phyloP scores from a whole-genome alignment of 23 tunicate species.

The Halocynthia aurantium region DNA sequence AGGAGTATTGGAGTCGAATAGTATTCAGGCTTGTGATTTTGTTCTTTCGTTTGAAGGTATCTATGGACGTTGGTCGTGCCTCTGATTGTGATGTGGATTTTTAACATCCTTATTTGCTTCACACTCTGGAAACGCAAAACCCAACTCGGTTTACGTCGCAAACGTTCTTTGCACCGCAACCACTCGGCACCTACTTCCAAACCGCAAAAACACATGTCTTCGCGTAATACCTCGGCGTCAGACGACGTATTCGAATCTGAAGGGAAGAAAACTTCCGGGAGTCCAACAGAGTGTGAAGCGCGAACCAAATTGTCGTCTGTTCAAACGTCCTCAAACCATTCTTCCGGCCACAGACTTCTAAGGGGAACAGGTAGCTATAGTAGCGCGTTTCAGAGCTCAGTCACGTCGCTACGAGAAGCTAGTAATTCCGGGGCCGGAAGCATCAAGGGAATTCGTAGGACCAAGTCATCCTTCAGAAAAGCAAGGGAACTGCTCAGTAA shows the following conservation, averaged over 20 bases:
- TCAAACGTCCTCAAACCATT: not conserved
- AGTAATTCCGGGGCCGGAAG: not conserved
- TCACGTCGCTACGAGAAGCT: not conserved
- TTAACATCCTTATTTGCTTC: constrained; percentile 61
- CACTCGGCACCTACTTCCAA: not conserved
- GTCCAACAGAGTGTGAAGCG: no score
- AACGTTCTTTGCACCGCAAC: constrained; percentile 12
- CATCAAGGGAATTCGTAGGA: constrained; percentile 27
- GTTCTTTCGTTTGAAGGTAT: constrained; percentile 44
- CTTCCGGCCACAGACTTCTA: not conserved
- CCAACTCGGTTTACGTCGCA: constrained; percentile 11
- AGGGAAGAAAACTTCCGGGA: not conserved
- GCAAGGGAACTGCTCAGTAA: constrained; percentile 55
- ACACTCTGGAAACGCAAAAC: constrained; percentile 56
- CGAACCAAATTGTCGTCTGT: constrained; percentile 1
- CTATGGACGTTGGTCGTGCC: constrained; percentile 48
- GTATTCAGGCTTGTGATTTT: not conserved
- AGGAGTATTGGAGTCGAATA: no score
- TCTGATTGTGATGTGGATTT: constrained; percentile 69
- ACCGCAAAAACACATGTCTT: not conserved
- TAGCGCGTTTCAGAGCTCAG: not conserved
- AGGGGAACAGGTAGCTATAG: not conserved
- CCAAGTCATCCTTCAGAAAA: constrained; percentile 49
- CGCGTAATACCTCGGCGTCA: not conserved
- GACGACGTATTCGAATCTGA: constrained; percentile 2